A percentile compares a stretch with the other conserved stretches of the same genome.
These are phyloP conservation scores for Penelope pileata DNA, from an alignment of 2,113 vertebrate species.

Conservation along the genomic window DNA sequence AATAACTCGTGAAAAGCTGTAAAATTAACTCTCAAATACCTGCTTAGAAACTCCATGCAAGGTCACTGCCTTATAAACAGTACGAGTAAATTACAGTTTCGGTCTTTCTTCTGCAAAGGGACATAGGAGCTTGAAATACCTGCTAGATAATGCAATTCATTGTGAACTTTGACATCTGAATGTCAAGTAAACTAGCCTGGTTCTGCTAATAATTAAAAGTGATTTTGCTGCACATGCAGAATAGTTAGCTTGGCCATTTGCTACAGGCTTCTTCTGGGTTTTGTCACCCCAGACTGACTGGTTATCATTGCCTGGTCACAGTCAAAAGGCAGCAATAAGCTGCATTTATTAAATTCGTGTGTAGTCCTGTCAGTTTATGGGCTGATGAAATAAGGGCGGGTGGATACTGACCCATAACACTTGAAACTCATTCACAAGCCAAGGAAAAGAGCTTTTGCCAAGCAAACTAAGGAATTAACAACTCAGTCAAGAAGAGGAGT, in stretches of 20 bases:
- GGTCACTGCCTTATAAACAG: not conserved
- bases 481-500: not conserved
- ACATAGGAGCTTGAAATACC: not conserved
- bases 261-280: not conserved
- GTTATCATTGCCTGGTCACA: not conserved
- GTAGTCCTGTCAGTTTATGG: not conserved
- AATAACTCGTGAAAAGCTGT: conserved; percentile 3
- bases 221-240: not conserved
- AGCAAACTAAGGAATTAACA: not conserved
- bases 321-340: not conserved
- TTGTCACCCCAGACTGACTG: not conserved
- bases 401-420: not conserved
- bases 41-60: not conserved
- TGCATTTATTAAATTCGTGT: not conserved
- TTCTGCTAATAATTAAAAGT: not conserved
- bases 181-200: not conserved
- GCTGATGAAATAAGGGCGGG: not conserved
- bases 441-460: not conserved
- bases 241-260: not conserved
- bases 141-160: not conserved
- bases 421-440: not conserved
- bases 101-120: not conserved
- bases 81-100: not conserved
- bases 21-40: not conserved
- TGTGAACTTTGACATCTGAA: not conserved